phyloP scores from a whole-genome alignment of 1,140 invertebrate species.

The Drosophila repletoides region DNA sequence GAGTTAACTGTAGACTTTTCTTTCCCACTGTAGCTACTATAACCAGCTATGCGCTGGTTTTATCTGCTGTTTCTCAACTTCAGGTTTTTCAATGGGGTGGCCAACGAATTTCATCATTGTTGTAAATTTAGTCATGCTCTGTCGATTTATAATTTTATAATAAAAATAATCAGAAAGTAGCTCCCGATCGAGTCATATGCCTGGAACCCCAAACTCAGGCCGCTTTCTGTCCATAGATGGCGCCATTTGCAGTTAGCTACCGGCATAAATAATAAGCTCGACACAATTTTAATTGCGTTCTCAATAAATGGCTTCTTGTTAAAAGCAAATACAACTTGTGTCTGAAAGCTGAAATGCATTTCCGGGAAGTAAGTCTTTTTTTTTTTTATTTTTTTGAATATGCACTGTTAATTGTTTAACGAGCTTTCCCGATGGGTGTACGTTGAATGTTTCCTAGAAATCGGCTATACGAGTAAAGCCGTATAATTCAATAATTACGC shows the following conservation, averaged over 20 bases:
- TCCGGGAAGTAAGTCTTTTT: slow-evolving; percentile 53
- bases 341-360: slow-evolving; percentile 28
- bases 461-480: neutral
- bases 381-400: neutral
- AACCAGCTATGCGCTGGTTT: slow-evolving; percentile 33
- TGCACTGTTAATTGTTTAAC: slow-evolving; percentile 32
- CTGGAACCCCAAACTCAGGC: no score
- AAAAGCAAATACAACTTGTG: slow-evolving; percentile 36
- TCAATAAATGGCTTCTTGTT: no score
- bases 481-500: slow-evolving; percentile 26
- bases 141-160: no score
- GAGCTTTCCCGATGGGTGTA: neutral
- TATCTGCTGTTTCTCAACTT: slow-evolving; percentile 58
- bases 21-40: no score
- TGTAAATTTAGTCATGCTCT: slow-evolving; percentile 42
- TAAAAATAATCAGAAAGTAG: no score
- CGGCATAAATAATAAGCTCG: no score
- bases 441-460: slow-evolving; percentile 14
- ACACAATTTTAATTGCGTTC: slow-evolving; percentile 38
- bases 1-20: no score
- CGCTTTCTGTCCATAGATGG: slow-evolving; percentile 19
- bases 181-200: slow-evolving; percentile 57
- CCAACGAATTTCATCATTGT: slow-evolving; percentile 62
- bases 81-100: slow-evolving; percentile 57
- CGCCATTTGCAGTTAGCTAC: neutral